Percentiles rank a stretch among this genome's conserved stretches.
These are phyloP conservation scores for Spicauda simplicius DNA, from an alignment of 2,888 invertebrate species.

Conservation along the genomic window DNA sequence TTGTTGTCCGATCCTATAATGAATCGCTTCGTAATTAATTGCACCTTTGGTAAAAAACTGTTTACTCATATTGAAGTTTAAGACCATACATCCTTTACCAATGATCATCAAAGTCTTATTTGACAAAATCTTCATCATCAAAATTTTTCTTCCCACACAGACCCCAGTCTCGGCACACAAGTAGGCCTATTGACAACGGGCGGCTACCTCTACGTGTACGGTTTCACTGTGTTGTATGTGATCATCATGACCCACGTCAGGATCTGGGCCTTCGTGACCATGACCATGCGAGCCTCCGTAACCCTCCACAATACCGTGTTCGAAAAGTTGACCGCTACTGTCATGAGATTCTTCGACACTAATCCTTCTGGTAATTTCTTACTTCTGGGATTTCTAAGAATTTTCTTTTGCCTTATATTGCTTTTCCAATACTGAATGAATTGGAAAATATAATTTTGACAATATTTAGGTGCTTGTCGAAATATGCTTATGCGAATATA, in stretches of 20 bases:
- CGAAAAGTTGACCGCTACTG: constrained; percentile 86
- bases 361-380: constrained; percentile 89
- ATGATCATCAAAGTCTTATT: too few relatives aligned
- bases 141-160: neutral
- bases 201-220: constrained; percentile 67
- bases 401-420: too few relatives aligned
- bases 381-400: too few relatives aligned
- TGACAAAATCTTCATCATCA: neutral
- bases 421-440: too few relatives aligned
- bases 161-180: constrained; percentile 49
- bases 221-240: constrained; percentile 62
- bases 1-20: too few relatives aligned
- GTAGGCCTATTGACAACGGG: constrained; percentile 65
- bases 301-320: constrained; percentile 92
- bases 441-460: too few relatives aligned
- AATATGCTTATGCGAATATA: too few relatives aligned
- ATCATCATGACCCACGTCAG: constrained; percentile 79
- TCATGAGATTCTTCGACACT: constrained; percentile 91
- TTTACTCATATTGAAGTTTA: too few relatives aligned
- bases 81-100: too few relatives aligned
- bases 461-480: too few relatives aligned
- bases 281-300: constrained; percentile 87
- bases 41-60: too few relatives aligned
- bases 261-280: constrained; percentile 85
- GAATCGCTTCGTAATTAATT: too few relatives aligned